These are phyloP conservation scores for Dinocampus coccinellae DNA, from an alignment of 2,888 invertebrate species.

Conservation along the genomic window DNA sequence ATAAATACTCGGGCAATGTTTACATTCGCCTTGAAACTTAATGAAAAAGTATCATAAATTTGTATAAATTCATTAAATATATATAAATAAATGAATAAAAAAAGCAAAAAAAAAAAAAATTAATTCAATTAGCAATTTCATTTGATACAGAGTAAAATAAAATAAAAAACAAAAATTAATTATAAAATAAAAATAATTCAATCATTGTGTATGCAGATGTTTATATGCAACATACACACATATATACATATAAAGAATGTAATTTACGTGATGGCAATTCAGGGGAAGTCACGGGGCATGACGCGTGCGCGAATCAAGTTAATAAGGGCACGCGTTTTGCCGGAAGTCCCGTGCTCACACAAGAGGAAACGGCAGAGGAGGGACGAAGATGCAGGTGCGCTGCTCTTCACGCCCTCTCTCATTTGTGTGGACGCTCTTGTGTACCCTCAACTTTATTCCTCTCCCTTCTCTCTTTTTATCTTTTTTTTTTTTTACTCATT, in stretches of 20 bases:
- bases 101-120: too few relatives aligned
- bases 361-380: constrained; percentile 28
- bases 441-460: neutral
- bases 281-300: constrained; percentile 43
- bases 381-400: constrained; percentile 52
- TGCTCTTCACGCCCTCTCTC: constrained; percentile 29
- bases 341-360: constrained; percentile 52
- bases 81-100: too few relatives aligned
- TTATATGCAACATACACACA: neutral
- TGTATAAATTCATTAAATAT: too few relatives aligned
- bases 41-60: neutral
- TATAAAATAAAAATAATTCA: neutral
- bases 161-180: too few relatives aligned
- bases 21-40: neutral
- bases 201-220: neutral
- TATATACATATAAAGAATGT: neutral
- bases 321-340: constrained; percentile 60
- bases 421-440: constrained; percentile 9
- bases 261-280: constrained; percentile 23
- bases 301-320: constrained; percentile 52
- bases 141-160: too few relatives aligned
- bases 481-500: neutral
- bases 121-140: too few relatives aligned
- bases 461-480: constrained; percentile 4
- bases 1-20: neutral